Conservation (phyloP, 2,797 vertebrate genomes). For the Megalops cyprinoides region DNA sequence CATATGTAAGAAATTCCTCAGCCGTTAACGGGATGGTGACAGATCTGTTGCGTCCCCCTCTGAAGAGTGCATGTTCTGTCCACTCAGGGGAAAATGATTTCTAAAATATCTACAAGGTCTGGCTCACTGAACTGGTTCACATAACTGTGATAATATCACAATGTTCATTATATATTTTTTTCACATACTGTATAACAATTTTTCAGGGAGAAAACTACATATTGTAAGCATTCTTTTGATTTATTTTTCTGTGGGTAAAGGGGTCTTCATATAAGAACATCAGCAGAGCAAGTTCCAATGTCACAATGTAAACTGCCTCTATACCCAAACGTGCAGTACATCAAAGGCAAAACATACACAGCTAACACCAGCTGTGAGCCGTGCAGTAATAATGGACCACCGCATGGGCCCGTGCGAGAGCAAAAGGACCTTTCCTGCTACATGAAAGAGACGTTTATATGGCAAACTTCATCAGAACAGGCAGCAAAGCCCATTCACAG, state of each 20-base stretch:
- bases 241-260: not conserved
- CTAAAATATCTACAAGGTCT: not conserved
- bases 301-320: no score
- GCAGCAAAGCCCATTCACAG: not conserved
- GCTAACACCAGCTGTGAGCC: not conserved
- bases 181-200: not conserved
- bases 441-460: slow-evolving; percentile 1
- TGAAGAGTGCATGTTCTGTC: not conserved
- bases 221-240: not conserved
- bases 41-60: not conserved
- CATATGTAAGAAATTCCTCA: slow-evolving; percentile 38
- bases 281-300: no score
- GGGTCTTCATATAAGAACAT: no score
- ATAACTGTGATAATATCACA: not conserved
- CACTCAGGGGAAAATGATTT: not conserved
- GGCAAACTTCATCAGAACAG: not conserved
- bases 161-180: not conserved
- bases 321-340: no score
- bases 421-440: not conserved
- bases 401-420: not conserved
- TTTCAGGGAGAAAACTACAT: no score
- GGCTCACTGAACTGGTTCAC: not conserved
- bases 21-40: slow-evolving; percentile 37
- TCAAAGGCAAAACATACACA: not conserved
- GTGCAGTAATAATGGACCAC: not conserved